These are phyloP conservation scores for Agrypnia vestita DNA, from an alignment of 1,140 invertebrate genomes.

Conservation along the genomic window DNA sequence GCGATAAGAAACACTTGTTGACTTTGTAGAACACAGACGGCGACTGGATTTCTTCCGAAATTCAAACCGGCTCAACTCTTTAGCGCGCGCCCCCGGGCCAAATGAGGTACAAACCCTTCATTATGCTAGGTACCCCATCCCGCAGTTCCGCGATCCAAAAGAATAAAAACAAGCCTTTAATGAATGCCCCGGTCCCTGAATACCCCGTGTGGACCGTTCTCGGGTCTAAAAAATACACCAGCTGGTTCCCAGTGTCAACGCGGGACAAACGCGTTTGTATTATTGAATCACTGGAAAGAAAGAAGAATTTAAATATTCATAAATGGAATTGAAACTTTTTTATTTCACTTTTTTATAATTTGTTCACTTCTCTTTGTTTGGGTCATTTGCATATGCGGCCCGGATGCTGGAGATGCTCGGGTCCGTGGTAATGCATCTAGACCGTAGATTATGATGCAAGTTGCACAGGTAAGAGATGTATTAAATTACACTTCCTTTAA, in stretches of 20 bases:
- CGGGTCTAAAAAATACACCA: conserved; percentile 52
- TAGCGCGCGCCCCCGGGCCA: conserved; percentile 36
- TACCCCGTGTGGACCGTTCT: conserved; percentile 16
- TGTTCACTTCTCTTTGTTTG: conserved; percentile 26
- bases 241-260: conserved; percentile 45
- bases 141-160: conserved; percentile 46
- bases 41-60: conserved; percentile 42
- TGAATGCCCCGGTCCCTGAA: conserved; percentile 48
- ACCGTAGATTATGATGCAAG: conserved; percentile 37
- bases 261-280: conserved; percentile 44
- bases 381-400: conserved; percentile 50
- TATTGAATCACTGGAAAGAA: conserved; percentile 30
- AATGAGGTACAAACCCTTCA: conserved; percentile 56
- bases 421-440: conserved; percentile 53
- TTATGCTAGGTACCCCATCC: conserved; percentile 50
- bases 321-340: conserved; percentile 50
- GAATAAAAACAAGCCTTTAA: conserved; percentile 58
- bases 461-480: conserved; percentile 40
- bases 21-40: conserved; percentile 35
- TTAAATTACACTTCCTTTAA: conserved; percentile 44
- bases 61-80: conserved; percentile 46
- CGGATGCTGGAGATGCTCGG: conserved; percentile 30
- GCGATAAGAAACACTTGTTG: conserved; percentile 49
- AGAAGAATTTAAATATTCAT: conserved; percentile 57
- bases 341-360: conserved; percentile 37